Evolutionary conservation across 2,113 vertebrate species (phyloP).

Genomic region (Muscicapa adusta): DNA sequence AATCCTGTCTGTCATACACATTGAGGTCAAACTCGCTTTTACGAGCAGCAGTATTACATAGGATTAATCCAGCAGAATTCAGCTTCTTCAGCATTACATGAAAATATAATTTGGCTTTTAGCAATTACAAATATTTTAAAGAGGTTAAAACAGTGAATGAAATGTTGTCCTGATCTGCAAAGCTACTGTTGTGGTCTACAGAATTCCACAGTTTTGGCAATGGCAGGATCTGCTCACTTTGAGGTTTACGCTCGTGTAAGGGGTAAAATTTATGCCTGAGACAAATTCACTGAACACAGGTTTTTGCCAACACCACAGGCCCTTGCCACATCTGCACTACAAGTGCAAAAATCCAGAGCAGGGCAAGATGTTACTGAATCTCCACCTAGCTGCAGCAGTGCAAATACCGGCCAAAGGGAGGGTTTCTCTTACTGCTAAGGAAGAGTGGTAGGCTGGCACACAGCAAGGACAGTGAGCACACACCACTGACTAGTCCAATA

Average conservation of each 20-base stretch:
- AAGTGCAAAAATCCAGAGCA: background rate
- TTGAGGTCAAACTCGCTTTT: background rate
- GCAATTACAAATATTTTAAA: background rate
- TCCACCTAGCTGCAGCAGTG: background rate
- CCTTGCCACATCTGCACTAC: background rate
- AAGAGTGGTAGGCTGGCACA: background rate
- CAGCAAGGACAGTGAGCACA: background rate
- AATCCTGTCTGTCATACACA: background rate
- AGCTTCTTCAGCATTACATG: background rate
- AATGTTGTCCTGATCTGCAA: background rate
- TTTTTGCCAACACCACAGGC: background rate
- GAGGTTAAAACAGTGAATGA: background rate
- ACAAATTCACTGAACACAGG: background rate
- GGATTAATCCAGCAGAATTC: background rate
- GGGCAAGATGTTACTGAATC: background rate
- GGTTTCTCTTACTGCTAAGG: background rate
- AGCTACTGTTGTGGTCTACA: background rate
- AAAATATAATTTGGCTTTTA: background rate
- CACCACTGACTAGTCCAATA: background rate
- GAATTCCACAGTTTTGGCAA: background rate
- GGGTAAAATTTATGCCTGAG: background rate
- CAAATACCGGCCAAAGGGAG: background rate
- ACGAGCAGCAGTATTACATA: background rate
- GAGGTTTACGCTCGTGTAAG: background rate
- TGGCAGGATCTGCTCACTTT: background rate